Evolutionary conservation across 2,888 invertebrate genomes (phyloP).

Genomic region (Stenichneumon culpator): DNA sequence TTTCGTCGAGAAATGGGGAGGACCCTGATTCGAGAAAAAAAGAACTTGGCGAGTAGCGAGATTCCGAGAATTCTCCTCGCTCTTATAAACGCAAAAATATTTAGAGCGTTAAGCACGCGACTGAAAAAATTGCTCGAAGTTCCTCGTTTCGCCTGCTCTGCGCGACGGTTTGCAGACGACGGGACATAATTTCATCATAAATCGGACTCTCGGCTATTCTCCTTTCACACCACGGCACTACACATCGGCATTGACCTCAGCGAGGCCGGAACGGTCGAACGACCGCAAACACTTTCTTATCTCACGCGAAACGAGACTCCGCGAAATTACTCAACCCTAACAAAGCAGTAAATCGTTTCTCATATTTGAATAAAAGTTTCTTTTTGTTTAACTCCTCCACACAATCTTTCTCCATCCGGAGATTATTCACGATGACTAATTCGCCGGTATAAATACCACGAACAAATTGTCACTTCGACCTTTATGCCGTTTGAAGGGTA

Average conservation of each 20-base stretch:
- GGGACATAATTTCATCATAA: conserved; percentile 64
- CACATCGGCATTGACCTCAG: conserved; percentile 51
- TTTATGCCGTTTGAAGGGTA: not conserved
- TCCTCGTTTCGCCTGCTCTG: conserved; percentile 45
- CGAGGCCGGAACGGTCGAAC: conserved; percentile 36
- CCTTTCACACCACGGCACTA: conserved; percentile 18
- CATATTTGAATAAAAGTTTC: not conserved
- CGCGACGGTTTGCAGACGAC: conserved; percentile 29
- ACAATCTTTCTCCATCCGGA: conserved; percentile 1
- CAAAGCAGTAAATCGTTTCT: conserved; percentile 17
- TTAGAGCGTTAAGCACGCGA: conserved; percentile 64
- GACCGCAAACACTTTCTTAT: conserved; percentile 26
- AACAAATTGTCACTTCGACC: conserved; percentile 15
- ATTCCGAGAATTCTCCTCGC: not conserved
- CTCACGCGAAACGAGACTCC: conserved; percentile 23
- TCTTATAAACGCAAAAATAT: conserved; percentile 55
- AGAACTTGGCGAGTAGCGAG: not conserved
- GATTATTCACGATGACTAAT: conserved; percentile 2
- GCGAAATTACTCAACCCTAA: conserved; percentile 19
- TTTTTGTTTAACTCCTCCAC: not conserved
- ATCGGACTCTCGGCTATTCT: conserved; percentile 27
- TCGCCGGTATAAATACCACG: not conserved
- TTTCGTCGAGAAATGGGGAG: no score
- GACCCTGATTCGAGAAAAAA: no score
- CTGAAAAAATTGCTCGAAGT: conserved; percentile 58